Base-by-base conservation (phyloP, 2,888 invertebrate species). In the Lissocephala sabroskyi region DNA sequence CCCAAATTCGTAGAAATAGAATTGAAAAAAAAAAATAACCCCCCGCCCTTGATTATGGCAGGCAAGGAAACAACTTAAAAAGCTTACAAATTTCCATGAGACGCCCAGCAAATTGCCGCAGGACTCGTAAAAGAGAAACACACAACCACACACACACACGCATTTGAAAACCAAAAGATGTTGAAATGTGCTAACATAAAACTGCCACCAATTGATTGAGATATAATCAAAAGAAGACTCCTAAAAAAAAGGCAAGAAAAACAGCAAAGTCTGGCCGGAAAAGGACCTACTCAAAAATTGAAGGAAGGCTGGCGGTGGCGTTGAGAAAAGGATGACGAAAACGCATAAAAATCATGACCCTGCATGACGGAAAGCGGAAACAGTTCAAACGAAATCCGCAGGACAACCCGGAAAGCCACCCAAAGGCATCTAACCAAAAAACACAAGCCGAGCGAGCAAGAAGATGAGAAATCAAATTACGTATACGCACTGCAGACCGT, bases 121-220 rank as follows among this genome's bases (percentile, higher is more conserved):
- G 62, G 78, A 64, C 46, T 71, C 62, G 59, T 77, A 63, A 74
- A 77, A 16, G n/a, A 14, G 23, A 65, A 70, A 58, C 54, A 29
- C 17, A 28, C 23, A 37, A 26, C 14, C 3, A 33, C 26, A 35
- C 23, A 26, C 9, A 1, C 3, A 23, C 28, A 52, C 60, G 52
- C 74, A 76, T 68, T 63, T 59, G 36, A 53, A 57, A 52, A 64
- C 61, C 70, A 52, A 70, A 66, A 71, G 59, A 54, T 62, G 67
- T 59, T 52, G 59, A 62, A 71, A 71, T 77, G 73, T 64, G 67
- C 59, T 58, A 64, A 59, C 75, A 71, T 74, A 71, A 78, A 78
- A 71, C 62, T 55, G 68, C 65, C 76, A 57, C 68, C 73, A 73
- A 78, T 71, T 75, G 78, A 78, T 78, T 75, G 78, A 75, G 76